phyloP scores from a whole-genome alignment of 2,888 invertebrate genomes.

The Automeris io region DNA sequence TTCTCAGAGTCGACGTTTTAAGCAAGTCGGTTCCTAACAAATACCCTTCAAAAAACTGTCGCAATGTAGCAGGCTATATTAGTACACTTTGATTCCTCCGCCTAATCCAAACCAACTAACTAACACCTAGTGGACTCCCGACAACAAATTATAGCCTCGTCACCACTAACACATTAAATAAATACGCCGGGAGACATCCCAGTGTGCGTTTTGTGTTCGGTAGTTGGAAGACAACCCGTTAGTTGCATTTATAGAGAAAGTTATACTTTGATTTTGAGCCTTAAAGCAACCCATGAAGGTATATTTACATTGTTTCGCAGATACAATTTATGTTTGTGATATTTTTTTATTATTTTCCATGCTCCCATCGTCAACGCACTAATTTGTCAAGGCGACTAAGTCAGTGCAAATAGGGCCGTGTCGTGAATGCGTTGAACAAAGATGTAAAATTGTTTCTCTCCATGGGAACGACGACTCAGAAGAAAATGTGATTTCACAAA shows the following conservation, averaged over 20 bases:
- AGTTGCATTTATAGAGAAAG: not conserved
- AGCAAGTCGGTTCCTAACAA: slow-evolving; percentile 8
- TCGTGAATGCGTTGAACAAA: slow-evolving; percentile 72
- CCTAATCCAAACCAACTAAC: slow-evolving; percentile 31
- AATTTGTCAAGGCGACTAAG: slow-evolving; percentile 64
- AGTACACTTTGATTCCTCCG: slow-evolving; percentile 29
- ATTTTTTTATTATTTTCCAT: slow-evolving; percentile 49
- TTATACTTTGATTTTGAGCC: slow-evolving; percentile 14
- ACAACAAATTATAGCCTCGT: slow-evolving; percentile 44
- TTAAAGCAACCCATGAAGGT: slow-evolving; percentile 15
- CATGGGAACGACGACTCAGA: slow-evolving; percentile 51
- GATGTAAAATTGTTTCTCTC: slow-evolving; percentile 67
- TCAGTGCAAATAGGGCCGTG: slow-evolving; percentile 67
- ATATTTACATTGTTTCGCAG: not conserved
- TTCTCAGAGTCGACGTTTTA: not conserved
- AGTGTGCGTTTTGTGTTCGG: slow-evolving; percentile 45
- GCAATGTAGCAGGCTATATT: slow-evolving; percentile 31
- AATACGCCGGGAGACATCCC: slow-evolving; percentile 57
- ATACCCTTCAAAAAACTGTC: slow-evolving; percentile 9
- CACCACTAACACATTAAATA: slow-evolving; percentile 57
- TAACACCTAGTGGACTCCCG: slow-evolving; percentile 50
- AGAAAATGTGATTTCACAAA: slow-evolving; percentile 3
- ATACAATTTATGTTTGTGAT: slow-evolving; percentile 9
- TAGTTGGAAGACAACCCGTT: slow-evolving; percentile 28
- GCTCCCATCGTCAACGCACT: slow-evolving; percentile 44